Evolutionary conservation across 2,113 vertebrate species (phyloP), one percentile per base, ranked within the genome.

Genomic region (Rutilus rutilus): DNA sequence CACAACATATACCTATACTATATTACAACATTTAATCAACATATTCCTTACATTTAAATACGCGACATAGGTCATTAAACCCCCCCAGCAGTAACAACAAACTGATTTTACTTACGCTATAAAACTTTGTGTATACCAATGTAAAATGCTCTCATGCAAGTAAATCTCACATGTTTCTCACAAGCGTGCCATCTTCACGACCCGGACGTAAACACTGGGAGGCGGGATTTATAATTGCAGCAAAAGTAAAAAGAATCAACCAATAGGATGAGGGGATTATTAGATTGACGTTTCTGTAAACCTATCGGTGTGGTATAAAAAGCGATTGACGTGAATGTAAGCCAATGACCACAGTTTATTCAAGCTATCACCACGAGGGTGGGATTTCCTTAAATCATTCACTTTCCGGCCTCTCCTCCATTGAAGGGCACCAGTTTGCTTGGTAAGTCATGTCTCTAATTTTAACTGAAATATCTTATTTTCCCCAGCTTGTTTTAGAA

Each of bases 351-450:
- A 89, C 1, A 25, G 19, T 9, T 0, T 0, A 0, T 78, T 75
- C 76, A 12, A 9, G 10, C 6, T 14, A 5, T 0, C 9, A 1
- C 0, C 0, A 0, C 1, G 36, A 45, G 27, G 93, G 93, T 47
- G 92, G 93, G 84, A 94, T 5, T 93, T 95, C 94, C 94, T 71
- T 5, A 65, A 0, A 3, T 50, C 74, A 2, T 23, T 73, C 89
- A 83, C 89, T 50, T 89, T 33, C 85, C 91, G 89, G 92, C 88
- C 85, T 92, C 91, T 69, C n/a, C 91, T 69, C n/a, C 12, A 74
- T 87, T 95, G 94, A 96, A 95, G 95, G 94, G 11, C 94, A 95
- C 83, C 85, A 62, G 27, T 78, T n/a, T 62, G 1, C 21, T 87
- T 92, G 93, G 94, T 95, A 92, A 91, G 89, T 19, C 1, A 25